These are phyloP conservation scores for Salarias fasciatus DNA, from an alignment of 2,797 vertebrate species.

Conservation along the genomic window DNA sequence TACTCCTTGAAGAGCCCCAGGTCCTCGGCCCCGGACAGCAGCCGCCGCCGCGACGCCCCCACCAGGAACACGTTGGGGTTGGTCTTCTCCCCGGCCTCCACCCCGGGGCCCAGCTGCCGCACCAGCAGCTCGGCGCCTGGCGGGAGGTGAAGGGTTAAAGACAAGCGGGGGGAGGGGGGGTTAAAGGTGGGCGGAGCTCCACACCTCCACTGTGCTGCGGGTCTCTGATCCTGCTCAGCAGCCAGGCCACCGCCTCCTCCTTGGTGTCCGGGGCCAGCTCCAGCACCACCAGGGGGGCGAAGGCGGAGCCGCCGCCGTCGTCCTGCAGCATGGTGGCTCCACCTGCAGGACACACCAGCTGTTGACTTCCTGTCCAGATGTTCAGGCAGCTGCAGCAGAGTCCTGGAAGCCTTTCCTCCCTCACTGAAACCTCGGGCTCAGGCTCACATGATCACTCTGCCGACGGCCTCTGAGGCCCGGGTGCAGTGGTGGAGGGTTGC, in stretches of 20 bases:
- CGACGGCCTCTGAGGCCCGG: no score
- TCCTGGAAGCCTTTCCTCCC: no score
- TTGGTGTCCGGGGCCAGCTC: slow-evolving; percentile 88
- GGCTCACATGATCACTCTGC: no score
- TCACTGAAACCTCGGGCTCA: no score
- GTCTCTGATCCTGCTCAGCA: slow-evolving; percentile 87
- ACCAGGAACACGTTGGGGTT: slow-evolving; percentile 90
- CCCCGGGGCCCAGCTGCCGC: slow-evolving; percentile 81
- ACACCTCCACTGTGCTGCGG: slow-evolving; percentile 90
- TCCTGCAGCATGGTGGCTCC: slow-evolving; percentile 59
- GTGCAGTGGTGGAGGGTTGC: no score
- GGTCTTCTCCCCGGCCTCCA: slow-evolving; percentile 72
- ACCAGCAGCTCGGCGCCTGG: slow-evolving; percentile 91
- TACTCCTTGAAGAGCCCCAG: slow-evolving; percentile 93
- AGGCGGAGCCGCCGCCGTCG: slow-evolving; percentile 73
- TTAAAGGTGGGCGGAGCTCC: not conserved
- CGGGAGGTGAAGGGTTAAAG: not conserved
- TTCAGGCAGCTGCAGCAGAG: no score
- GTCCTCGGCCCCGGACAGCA: slow-evolving; percentile 91
- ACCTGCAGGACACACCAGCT: no score
- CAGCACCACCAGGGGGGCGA: slow-evolving; percentile 90
- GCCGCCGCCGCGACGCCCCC: slow-evolving; percentile 84
- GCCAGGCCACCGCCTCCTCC: slow-evolving; percentile 89
- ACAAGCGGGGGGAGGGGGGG: no score
- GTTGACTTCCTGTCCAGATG: no score